Evolutionary conservation across 2,888 invertebrate species (phyloP).

Genomic region (Biston betularia): DNA sequence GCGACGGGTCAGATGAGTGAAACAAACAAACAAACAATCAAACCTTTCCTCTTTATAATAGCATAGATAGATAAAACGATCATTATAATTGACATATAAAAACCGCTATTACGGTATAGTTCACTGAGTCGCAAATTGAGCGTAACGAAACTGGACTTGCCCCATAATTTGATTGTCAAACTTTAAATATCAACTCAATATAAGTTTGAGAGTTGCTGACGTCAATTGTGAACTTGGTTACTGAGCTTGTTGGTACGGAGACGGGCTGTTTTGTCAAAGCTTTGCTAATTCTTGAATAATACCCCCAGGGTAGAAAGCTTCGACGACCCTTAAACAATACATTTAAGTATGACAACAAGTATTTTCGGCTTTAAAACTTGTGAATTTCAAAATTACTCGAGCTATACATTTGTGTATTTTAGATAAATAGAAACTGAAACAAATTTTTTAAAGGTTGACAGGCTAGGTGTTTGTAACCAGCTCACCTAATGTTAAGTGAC

Average conservation of each 20-base stretch:
- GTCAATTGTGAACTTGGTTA: slow-evolving; percentile 18
- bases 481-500: too few relatives aligned
- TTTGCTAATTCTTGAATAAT: slow-evolving; percentile 26
- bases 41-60: too few relatives aligned
- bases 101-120: background rate
- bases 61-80: too few relatives aligned
- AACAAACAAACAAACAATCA: too few relatives aligned
- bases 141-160: slow-evolving; percentile 1
- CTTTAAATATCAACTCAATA: slow-evolving; percentile 29
- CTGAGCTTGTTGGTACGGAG: slow-evolving; percentile 21
- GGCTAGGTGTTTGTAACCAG: too few relatives aligned
- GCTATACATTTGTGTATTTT: too few relatives aligned
- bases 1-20: too few relatives aligned
- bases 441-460: too few relatives aligned
- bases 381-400: background rate
- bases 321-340: slow-evolving; percentile 5
- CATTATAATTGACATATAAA: background rate
- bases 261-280: slow-evolving; percentile 24
- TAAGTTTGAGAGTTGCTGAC: slow-evolving; percentile 22
- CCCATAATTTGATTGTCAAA: slow-evolving; percentile 23
- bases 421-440: too few relatives aligned
- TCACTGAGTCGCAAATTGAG: background rate
- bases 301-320: slow-evolving; percentile 11
- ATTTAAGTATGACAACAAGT: slow-evolving; percentile 14
- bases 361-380: slow-evolving; percentile 7